These are phyloP conservation scores for Heterodera filipjevi DNA, from an alignment of 2,888 invertebrate genomes.

Conservation along the genomic window DNA sequence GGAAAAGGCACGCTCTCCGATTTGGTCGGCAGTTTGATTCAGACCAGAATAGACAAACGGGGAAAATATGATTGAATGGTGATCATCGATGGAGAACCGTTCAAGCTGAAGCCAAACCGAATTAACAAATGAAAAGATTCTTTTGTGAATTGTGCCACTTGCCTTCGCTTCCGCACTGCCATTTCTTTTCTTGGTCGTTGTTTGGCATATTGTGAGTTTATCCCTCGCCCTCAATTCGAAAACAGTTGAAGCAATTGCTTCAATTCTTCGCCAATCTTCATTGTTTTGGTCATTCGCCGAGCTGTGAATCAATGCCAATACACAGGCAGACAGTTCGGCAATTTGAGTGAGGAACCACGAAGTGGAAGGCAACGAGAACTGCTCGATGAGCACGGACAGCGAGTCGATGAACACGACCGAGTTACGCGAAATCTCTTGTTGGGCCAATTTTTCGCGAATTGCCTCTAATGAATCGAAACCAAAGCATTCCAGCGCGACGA, in stretches of 20 bases:
- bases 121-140: neutral
- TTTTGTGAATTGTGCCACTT: neutral
- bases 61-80: slow-evolving; percentile 15
- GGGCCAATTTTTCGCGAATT: neutral
- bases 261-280: slow-evolving; percentile 21
- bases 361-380: slow-evolving; percentile 23
- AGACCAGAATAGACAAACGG: slow-evolving; percentile 17
- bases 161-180: slow-evolving; percentile 27
- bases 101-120: slow-evolving; percentile 27
- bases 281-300: neutral
- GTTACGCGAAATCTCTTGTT: neutral
- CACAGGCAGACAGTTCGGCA: neutral
- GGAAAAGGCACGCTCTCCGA: neutral
- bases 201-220: slow-evolving; percentile 21
- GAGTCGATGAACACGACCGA: slow-evolving; percentile 22
- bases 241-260: slow-evolving; percentile 13
- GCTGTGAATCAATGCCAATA: neutral
- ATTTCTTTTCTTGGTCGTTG: slow-evolving; percentile 32
- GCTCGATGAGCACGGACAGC: slow-evolving; percentile 10
- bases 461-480: neutral
- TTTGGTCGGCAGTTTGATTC: neutral
- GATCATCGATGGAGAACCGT: slow-evolving; percentile 26
- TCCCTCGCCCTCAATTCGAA: slow-evolving; percentile 18
- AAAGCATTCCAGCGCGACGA: slow-evolving; percentile 16
- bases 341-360: slow-evolving; percentile 9